Evolutionary conservation across 2,888 invertebrate species (phyloP), one percentile per base, ranked within the genome.

Genomic region (Drosophila koepferae): DNA sequence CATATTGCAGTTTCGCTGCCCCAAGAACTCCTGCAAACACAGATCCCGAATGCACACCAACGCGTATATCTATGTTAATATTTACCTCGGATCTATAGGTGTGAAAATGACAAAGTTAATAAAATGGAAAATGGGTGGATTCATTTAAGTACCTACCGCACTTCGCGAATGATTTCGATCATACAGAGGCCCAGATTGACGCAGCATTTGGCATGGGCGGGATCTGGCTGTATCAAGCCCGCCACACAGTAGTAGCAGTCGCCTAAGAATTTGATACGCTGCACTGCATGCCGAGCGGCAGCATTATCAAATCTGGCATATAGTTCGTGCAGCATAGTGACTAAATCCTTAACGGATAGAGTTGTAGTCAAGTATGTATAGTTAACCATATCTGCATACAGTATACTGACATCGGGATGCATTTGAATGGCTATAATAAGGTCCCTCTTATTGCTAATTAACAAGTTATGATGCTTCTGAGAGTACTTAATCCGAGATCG

Each of bases 211-310:
- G 98, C 98, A 90, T 98, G 98, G 62, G 96, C 95, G 1, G 94
- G 94, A 75, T 95, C 96, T 0, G 96, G 96, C 34, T 95, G 94
- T 0, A 97, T 97, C 49, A 98, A 95, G 0, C 98, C 98, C 44
- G 97, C 96, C 2, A 98, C 97, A 90, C 98, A 98, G 92, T 98
- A 98, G 91, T 98, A 98, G 90, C 98, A 98, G 90, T 98, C 98
- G 0, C 98, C 98, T 67, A 98, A 94, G 89, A 98, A 97, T 91
- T 98, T 98, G 64, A 98, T 98, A 60, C 98, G 94, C 55, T 98
- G 94, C 0, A 97, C 97, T 78, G 95, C 95, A 74, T 95, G 94
- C 75, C 95, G 95, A 94, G 96, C 96, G 14, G 98, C 98, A 12
- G 97, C 96, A 79, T 97, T 96, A 93, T 98, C 98, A 90, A 98